Evolutionary conservation across 2,797 vertebrate species (phyloP), one percentile per base, ranked within the genome.

Genomic region (Protonibea diacanthus): DNA sequence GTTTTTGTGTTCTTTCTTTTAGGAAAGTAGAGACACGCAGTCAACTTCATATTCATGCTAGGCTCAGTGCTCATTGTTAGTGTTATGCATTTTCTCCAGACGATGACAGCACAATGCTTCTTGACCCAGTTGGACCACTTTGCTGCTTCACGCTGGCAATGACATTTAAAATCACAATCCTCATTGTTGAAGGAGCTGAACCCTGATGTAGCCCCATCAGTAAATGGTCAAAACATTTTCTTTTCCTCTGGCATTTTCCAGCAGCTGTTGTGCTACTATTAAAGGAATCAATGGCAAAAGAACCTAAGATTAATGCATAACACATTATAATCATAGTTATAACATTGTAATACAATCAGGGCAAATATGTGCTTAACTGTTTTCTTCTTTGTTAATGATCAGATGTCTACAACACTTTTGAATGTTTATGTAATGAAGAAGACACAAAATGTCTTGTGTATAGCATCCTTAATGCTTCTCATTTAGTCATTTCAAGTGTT

Each of bases 151-250:
- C 6, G 56, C 82, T 70, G 76, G 75, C 69, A 76, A 18, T 89
- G 88, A 86, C 88, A 91, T 92, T 92, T 92, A 78, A 85, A 91
- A 91, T 91, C 78, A 74, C 75, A 82, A 78, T 86, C 78, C 81
- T 84, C 82, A 81, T 82, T 88, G 79, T 78, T 58, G 76, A 76
- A 58, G 78, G 76, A 81, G 81, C 73, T 90, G 82, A 87, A 85
- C 84, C 78, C 75, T 83, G 80, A 72, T 52, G 20, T 15, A 48
- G 81, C 64, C 49, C 48, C 71, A 52, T 86, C 87, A 80, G 49
- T 45, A 75, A 82, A 75, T 63, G 61, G 51, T 67, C 68, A 48
- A 72, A 84, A 80, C 18, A 45, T 64, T 25, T 66, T 53, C 7
- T 60, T 74, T 68, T 81, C 53, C 29, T 59, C 49, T 56, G 73